Base-by-base conservation (phyloP, 2,113 vertebrate genomes). In the Indicator indicator region DNA sequence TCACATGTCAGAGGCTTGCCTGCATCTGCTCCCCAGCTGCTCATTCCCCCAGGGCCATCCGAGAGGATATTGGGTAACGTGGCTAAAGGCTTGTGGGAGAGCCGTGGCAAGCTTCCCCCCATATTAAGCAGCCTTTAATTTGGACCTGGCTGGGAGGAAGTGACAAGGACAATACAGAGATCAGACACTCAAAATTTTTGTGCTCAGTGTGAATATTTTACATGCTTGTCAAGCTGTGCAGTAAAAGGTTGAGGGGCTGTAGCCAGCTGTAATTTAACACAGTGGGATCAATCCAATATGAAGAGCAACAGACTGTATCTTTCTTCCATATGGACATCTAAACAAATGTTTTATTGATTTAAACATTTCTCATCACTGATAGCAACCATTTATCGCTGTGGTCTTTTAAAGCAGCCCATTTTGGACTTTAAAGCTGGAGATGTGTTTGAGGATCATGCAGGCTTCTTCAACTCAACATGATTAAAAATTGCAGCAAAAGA, bases 1-100 rank as follows among this genome's bases (percentile, higher is more conserved):
- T 87, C 93, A 83, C 9, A 4, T 91, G 90, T 72, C 6, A 6
- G 63, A 38, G 64, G 40, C 23, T 77, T 90, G 75, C 86, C 77
- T 78, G 90, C 97, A 95, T 97, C 96, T 97, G 97, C 89, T 97
- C 70, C 94, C 90, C 97, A 97, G 98, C 97, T 97, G 97, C 96
- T 88, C 4, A 1, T 17, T 90, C n/a, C 95, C 11, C 52, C 33
- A 17, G 32, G 83, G 78, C 91, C 75, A 90, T 93, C 75, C 60
- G 0, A 83, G 88, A 96, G 89, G 94, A 89, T 73, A 58, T 67
- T 60, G 85, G 90, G 76, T 85, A 87, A 89, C 5, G 46, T 48
- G 65, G 90, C 88, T 52, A 52, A 84, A 80, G 90, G 86, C 70
- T 59, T 91, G 83, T 79, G 83, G 90, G 86, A 93, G 88, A 54